These are phyloP conservation scores for Cassiopea andromeda DNA, from an alignment of 30 jellyfish, hydroid and myxozoan genomes.

Conservation along the genomic window DNA sequence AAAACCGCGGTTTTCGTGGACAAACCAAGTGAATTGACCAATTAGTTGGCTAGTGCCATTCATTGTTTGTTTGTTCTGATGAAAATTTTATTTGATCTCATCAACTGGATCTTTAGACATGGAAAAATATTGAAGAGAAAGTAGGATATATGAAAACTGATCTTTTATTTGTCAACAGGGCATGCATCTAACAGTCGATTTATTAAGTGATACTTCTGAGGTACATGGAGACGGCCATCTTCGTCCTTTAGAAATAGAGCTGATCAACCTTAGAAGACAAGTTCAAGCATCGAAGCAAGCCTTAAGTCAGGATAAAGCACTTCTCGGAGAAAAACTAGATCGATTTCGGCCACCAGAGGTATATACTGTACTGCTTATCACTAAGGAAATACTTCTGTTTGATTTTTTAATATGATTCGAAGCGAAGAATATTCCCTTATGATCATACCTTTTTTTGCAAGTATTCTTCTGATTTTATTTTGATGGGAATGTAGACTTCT, in stretches of 20 bases:
- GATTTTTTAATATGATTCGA: background rate
- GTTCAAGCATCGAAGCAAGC: conserved; percentile 83
- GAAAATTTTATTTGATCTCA: too few relatives aligned
- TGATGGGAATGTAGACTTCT: background rate
- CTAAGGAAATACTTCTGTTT: too few relatives aligned
- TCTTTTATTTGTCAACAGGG: conserved; percentile 61
- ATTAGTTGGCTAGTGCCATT: too few relatives aligned
- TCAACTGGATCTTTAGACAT: too few relatives aligned
- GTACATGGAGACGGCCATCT: conserved; percentile 94
- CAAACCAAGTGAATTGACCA: too few relatives aligned
- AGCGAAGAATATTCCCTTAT: background rate
- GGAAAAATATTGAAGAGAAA: too few relatives aligned
- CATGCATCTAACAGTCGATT: conserved; percentile 84
- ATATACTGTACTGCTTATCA: background rate
- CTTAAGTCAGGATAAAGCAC: conserved; percentile 73
- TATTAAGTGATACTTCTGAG: conserved; percentile 81
- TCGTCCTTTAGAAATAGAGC: conserved; percentile 92
- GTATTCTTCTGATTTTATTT: background rate
- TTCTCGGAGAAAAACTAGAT: conserved; percentile 62
- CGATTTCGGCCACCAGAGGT: conserved; percentile 93
- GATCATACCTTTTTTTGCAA: background rate
- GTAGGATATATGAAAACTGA: too few relatives aligned
- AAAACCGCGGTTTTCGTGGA: too few relatives aligned
- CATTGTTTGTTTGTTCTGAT: too few relatives aligned
- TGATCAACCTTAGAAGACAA: conserved; percentile 85